A percentile compares a stretch with the other conserved stretches of the same genome.
These are phyloP conservation scores for Perca flavescens DNA, from an alignment of 2,113 vertebrate genomes.

Conservation along the genomic window DNA sequence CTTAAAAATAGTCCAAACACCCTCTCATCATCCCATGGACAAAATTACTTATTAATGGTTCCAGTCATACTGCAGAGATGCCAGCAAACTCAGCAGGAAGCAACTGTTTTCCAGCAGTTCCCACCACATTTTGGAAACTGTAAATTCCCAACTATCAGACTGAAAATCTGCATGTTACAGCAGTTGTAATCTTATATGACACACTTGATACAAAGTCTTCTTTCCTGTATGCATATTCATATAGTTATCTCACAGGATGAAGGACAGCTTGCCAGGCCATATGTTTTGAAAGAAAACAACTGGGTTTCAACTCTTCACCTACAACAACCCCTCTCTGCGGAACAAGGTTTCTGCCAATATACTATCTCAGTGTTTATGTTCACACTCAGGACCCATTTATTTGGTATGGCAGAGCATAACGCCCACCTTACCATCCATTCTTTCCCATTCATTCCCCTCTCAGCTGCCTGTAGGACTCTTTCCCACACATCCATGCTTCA, in stretches of 20 bases:
- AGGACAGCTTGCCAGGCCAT: conserved; percentile 33
- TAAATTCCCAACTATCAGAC: conserved; percentile 43
- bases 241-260: conserved; percentile 32
- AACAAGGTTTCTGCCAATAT: conserved; percentile 46
- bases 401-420: conserved; percentile 26
- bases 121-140: conserved; percentile 27
- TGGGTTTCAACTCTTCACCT: conserved; percentile 44
- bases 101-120: conserved; percentile 45
- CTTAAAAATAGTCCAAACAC: conserved; percentile 39
- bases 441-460: conserved; percentile 29
- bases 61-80: conserved; percentile 27
- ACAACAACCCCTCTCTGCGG: conserved; percentile 9
- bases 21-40: conserved; percentile 32
- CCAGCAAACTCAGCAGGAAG: conserved; percentile 54
- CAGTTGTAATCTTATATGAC: conserved; percentile 45
- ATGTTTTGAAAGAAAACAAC: conserved; percentile 71
- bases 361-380: conserved; percentile 44
- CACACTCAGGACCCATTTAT: conserved; percentile 58
- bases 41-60: conserved; percentile 51
- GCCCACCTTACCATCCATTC: conserved; percentile 37
- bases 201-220: conserved; percentile 42
- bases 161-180: conserved; percentile 37
- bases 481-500: conserved; percentile 1
- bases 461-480: conserved; percentile 17
- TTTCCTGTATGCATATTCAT: conserved; percentile 43